Conservation (phyloP, 2,888 invertebrate species). For the Cordilura impudica region DNA sequence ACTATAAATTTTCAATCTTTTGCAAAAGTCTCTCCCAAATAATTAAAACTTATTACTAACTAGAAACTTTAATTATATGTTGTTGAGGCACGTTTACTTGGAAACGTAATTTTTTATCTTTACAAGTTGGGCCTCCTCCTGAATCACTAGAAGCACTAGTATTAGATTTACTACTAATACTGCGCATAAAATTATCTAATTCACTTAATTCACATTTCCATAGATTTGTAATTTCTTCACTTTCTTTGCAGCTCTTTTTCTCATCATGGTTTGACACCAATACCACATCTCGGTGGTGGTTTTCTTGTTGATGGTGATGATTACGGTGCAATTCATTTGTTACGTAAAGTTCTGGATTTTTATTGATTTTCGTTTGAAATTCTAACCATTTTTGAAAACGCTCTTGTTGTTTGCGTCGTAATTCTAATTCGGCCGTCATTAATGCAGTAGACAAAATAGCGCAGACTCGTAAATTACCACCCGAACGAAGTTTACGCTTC, state of each 20-base stretch:
- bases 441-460: constrained; percentile 80
- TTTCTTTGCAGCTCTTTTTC: constrained; percentile 67
- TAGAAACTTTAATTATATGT: constrained; percentile 43
- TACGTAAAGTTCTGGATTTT: constrained; percentile 49
- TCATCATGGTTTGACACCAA: constrained; percentile 39
- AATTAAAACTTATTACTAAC: constrained; percentile 60
- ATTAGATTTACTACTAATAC: constrained; percentile 74
- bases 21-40: constrained; percentile 24
- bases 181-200: constrained; percentile 81
- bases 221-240: constrained; percentile 70
- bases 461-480: constrained; percentile 80
- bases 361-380: constrained; percentile 74
- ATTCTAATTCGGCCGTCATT: constrained; percentile 79
- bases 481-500: constrained; percentile 78
- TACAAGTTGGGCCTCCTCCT: neutral
- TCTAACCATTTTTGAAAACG: constrained; percentile 79
- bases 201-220: constrained; percentile 80
- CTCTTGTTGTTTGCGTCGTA: constrained; percentile 80
- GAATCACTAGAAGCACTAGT: neutral
- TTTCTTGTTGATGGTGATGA: constrained; percentile 19
- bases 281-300: constrained; percentile 10
- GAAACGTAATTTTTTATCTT: neutral
- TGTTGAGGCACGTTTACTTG: neutral
- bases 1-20: constrained; percentile 31
- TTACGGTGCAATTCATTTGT: constrained; percentile 42